Percentiles rank a stretch among this genome's conserved stretches.
These are phyloP conservation scores for Tipula lateralis DNA, from an alignment of 2,888 invertebrate species.

Conservation along the genomic window DNA sequence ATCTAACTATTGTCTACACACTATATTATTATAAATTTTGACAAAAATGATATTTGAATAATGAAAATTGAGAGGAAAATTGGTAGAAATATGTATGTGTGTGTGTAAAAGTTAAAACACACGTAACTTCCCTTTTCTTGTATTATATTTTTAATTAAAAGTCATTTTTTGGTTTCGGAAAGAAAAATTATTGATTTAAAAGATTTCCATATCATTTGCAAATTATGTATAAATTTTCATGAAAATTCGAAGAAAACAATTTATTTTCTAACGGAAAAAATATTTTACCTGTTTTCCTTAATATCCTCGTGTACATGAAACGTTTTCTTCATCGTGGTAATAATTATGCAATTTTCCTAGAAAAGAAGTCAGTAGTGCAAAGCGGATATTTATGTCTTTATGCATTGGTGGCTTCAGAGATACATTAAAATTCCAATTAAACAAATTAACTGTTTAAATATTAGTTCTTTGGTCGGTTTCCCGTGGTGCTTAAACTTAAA, in stretches of 20 bases:
- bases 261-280: background rate
- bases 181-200: background rate
- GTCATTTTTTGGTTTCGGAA: background rate
- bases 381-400: no score
- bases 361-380: no score
- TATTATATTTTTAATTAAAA: background rate
- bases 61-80: background rate
- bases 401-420: no score
- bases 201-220: background rate
- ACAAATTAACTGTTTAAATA: no score
- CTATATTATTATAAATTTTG: background rate
- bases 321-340: no score
- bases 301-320: no score
- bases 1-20: background rate
- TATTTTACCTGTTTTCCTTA: background rate
- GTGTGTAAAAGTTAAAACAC: background rate
- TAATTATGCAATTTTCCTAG: no score
- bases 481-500: no score
- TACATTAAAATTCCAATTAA: no score
- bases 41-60: background rate
- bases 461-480: no score
- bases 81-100: background rate
- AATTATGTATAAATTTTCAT: background rate
- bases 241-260: background rate
- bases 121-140: constrained; percentile 1